Conservation (phyloP, 2,113 vertebrate genomes). For the Genyomyrus donnyi region DNA sequence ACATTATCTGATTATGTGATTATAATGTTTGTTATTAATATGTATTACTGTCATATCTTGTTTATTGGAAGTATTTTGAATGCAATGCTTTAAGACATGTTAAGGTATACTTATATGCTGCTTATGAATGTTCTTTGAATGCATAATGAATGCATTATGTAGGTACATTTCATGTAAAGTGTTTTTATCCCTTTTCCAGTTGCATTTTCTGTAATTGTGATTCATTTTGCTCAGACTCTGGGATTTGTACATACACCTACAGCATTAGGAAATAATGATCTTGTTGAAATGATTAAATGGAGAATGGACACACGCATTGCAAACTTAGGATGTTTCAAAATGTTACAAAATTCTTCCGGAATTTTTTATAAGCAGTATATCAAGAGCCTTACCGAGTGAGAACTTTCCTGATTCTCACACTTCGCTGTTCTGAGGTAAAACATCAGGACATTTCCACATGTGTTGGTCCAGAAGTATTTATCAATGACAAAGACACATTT, state of each 20-base stretch:
- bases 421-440: not conserved
- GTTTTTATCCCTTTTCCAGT: not conserved
- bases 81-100: not conserved
- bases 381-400: not conserved
- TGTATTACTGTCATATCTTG: not conserved
- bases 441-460: not conserved
- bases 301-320: not conserved
- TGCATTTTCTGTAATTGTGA: not conserved
- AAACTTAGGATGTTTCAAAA: conserved; percentile 3
- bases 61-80: not conserved
- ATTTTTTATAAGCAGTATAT: not conserved
- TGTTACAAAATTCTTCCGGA: not conserved
- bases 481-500: not conserved
- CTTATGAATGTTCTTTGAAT: not conserved
- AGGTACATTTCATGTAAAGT: not conserved
- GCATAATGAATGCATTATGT: not conserved
- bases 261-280: not conserved
- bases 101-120: not conserved
- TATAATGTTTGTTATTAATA: not conserved
- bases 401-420: not conserved
- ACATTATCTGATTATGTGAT: not conserved
- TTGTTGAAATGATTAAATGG: not conserved
- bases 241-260: not conserved
- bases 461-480: not conserved
- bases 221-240: not conserved